Conservation (phyloP, 2,113 vertebrate genomes). For the Nyctereutes procyonoides region DNA sequence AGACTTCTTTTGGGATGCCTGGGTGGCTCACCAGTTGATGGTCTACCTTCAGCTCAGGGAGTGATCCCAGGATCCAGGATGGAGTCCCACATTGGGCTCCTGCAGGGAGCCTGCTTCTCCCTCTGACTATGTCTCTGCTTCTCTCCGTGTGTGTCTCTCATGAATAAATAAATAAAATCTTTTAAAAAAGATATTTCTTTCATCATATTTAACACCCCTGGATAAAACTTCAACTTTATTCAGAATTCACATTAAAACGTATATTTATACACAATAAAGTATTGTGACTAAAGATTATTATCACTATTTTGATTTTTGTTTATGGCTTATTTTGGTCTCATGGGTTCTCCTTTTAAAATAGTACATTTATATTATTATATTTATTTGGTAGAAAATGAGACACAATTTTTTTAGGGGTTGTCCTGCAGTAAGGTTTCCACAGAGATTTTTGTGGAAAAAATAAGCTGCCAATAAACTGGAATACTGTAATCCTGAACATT, state of each 20-base stretch:
- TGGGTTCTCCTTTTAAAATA: neutral
- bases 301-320: conserved; percentile 26
- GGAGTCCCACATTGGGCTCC: too few species aligned
- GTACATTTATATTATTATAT: neutral
- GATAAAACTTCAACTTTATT: conserved; percentile 33
- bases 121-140: too few species aligned
- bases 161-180: neutral
- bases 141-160: too few species aligned
- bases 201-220: neutral
- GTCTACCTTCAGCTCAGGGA: too few species aligned
- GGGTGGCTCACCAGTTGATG: too few species aligned
- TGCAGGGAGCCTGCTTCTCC: too few species aligned
- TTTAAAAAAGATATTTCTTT: conserved; percentile 5
- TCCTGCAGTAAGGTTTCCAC: conserved; percentile 1
- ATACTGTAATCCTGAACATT: neutral
- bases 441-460: conserved; percentile 46
- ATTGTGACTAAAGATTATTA: conserved; percentile 12
- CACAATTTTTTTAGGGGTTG: neutral
- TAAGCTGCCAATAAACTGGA: conserved; percentile 32
- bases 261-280: conserved; percentile 33
- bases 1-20: neutral
- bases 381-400: conserved; percentile 30
- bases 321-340: neutral
- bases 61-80: too few species aligned
- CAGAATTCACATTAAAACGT: conserved; percentile 16